These are phyloP conservation scores for Clinocottus analis DNA, from an alignment of 2,113 vertebrate species.

Conservation along the genomic window DNA sequence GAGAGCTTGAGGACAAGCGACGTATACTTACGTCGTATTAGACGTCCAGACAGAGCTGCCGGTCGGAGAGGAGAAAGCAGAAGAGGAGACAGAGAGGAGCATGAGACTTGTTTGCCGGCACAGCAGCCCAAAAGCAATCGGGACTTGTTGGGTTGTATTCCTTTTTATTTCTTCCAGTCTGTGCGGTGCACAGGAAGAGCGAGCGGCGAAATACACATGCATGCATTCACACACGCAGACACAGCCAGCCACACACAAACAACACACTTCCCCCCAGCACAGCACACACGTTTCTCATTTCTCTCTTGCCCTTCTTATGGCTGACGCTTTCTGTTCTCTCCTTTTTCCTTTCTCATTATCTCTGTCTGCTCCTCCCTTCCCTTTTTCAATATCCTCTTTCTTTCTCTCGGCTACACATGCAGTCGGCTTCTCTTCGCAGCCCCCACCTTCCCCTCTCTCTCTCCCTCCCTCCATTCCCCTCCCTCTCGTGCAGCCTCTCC, in stretches of 20 bases:
- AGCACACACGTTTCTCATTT: slow-evolving; percentile 70
- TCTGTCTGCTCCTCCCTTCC: slow-evolving; percentile 83
- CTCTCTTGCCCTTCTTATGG: slow-evolving; percentile 75
- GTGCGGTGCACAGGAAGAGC: slow-evolving; percentile 71
- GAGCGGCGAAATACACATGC: slow-evolving; percentile 55
- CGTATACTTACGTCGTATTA: slow-evolving; percentile 78
- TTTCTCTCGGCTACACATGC: slow-evolving; percentile 80
- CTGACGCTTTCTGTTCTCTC: slow-evolving; percentile 76
- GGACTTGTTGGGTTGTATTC: slow-evolving; percentile 50
- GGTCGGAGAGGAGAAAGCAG: slow-evolving; percentile 59
- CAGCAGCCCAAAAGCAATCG: slow-evolving; percentile 57
- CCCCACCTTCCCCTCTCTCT: slow-evolving; percentile 72
- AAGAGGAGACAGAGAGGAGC: slow-evolving; percentile 70
- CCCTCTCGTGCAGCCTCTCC: slow-evolving; percentile 69
- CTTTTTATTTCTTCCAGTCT: slow-evolving; percentile 64
- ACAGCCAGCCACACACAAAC: slow-evolving; percentile 59
- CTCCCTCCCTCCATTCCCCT: slow-evolving; percentile 61
- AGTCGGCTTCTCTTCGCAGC: slow-evolving; percentile 78
- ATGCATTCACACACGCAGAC: slow-evolving; percentile 62
- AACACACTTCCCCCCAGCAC: slow-evolving; percentile 77
- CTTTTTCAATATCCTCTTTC: slow-evolving; percentile 84
- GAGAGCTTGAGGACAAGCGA: slow-evolving; percentile 38
- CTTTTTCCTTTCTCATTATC: slow-evolving; percentile 82
- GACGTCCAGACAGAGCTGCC: slow-evolving; percentile 66
- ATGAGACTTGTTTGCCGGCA: slow-evolving; percentile 70